Percentiles rank a stretch among this genome's conserved stretches.
Evolutionary conservation across 2,888 invertebrate genomes (phyloP).

Genomic region (Caprella mutica): DNA sequence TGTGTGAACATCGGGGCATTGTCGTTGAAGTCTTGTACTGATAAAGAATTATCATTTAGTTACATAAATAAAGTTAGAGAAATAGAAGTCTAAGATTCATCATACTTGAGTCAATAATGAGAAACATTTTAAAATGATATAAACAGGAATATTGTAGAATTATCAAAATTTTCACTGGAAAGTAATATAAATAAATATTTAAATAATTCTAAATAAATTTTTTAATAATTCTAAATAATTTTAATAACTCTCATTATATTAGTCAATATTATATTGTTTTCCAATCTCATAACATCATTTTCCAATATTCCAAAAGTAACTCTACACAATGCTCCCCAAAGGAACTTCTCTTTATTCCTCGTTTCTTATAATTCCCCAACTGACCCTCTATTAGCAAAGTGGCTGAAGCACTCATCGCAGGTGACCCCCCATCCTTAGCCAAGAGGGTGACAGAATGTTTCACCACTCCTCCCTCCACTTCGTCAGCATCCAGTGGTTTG

Average conservation of each 20-base stretch:
- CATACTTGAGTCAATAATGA: no score
- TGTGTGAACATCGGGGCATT: constrained; percentile 30
- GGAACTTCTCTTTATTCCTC: no score
- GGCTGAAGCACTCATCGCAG: constrained; percentile 19
- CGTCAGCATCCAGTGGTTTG: constrained; percentile 22
- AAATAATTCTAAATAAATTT: neutral
- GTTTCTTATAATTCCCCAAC: neutral
- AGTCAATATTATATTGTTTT: no score
- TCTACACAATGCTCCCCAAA: no score
- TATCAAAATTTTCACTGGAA: no score
- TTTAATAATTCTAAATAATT: neutral
- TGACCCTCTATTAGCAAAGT: constrained; percentile 18
- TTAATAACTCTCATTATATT: no score
- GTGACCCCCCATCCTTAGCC: constrained; percentile 23
- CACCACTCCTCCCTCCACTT: neutral
- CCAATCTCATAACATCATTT: no score
- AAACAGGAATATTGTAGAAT: no score
- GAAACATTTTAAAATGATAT: no score
- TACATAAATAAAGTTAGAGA: neutral
- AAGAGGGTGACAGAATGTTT: constrained; percentile 15
- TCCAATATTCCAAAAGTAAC: no score
- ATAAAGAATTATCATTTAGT: neutral
- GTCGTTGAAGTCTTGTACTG: constrained; percentile 34
- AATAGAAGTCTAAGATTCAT: no score
- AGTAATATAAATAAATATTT: neutral